Evolutionary conservation across 2,888 invertebrate species (phyloP), one percentile per base, ranked within the genome.

Genomic region (Eilema griseolum): DNA sequence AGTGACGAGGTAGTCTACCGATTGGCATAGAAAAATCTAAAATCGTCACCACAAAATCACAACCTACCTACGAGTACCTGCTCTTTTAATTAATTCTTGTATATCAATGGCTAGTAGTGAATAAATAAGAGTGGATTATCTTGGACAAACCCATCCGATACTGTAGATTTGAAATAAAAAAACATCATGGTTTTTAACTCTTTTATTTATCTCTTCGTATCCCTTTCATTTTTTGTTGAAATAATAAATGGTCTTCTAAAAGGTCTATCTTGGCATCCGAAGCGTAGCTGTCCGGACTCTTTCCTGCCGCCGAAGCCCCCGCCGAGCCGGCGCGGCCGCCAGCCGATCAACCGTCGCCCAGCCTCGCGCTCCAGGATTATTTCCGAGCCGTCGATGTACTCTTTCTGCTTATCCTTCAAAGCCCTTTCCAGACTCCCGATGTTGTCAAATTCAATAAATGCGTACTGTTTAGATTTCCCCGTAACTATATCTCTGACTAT

Each of bases 241-340:
- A 89, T 37, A 62, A 79, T 61, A 37, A 92, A 96, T 3, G 97
- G 97, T 88, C 95, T 96, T 80, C 94, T 96, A 86, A 98, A 98
- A 0, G 98, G 98, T 81, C 98, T 94, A 69, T 97, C 97, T 81
- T 96, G 96, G 62, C 98, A 97, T 1, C 98, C 98, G 93, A 98
- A 99, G 73, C 98, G 91, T 60, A 98, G 93, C 87, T 99, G 98
- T 0, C 98, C 98, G 0, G 98, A 97, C 89, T 98, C 98, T 84
- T 97, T 98, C 78, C 96, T 96, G 0, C 98, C 98, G 5, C 98
- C 98, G 86, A 98, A 97, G 20, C 98, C 98, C 23, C 98, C 98
- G 5, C 98, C 98, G 10, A 98, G 93, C 76, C 98, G 92, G 76
- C 98, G 95, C 3, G 98, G 98, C 86, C 97, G 96, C 98, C 98